Base-by-base conservation (phyloP, 2,113 vertebrate genomes). In the Sander vitreus region DNA sequence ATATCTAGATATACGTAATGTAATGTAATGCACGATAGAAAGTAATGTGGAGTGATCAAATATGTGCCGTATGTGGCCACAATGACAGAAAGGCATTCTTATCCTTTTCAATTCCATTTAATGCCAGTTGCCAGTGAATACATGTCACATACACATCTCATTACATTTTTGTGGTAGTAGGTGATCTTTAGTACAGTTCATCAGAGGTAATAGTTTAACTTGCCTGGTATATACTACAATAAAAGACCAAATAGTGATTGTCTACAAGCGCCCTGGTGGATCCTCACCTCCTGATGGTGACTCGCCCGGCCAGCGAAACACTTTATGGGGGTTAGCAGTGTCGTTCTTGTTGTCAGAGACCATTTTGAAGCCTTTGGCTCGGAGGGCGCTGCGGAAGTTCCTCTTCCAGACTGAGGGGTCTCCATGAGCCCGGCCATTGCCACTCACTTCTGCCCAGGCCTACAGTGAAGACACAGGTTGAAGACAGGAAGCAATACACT, bases 331-430 rank as follows among this genome's bases (percentile, higher is more conserved):
- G 88, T 97, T 90, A 0, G 91, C 92, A 0, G 93, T 14, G 4
- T 97, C 95, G 12, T 96, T 96, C 87, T 96, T 97, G 14, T 81
- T 92, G 84, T 98, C 96, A 0, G 45, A 18, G 0, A 95, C 27
- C 85, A 94, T 3, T 3, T 45, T 87, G 76, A 89, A 96, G 23
- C 92, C 90, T 84, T 97, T 97, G 21, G 94, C 94, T 83, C 96
- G 94, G n/a, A 98, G 92, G 54, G 97, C 96, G 0, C 96, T 95
- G 23, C 97, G 95, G 89, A 98, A 97, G 92, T 98, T 98, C 83
- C 97, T 96, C 89, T 98, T 98, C 97, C 97, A 98, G 21, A 97
- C 92, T 0, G 96, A 94, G 16, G 93, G 57, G 1, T 96, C 96
- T 0, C 95, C 94, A 0, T 51, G 54, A 39, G 93, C 92, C 3